These are phyloP conservation scores for Hippocampus comes DNA, from an alignment of 2,113 vertebrate species.

Conservation along the genomic window DNA sequence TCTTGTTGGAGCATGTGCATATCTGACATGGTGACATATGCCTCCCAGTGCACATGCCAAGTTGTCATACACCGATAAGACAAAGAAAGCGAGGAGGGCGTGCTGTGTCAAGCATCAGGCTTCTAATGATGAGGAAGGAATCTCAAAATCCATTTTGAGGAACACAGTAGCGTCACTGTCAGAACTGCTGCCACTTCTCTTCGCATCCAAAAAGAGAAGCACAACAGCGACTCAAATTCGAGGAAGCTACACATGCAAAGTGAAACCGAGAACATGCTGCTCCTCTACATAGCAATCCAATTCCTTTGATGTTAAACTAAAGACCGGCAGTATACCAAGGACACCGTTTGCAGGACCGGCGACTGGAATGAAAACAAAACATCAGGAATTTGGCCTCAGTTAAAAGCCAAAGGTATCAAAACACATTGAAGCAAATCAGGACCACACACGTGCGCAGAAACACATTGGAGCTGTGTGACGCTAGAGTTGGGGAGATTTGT, in stretches of 20 bases:
- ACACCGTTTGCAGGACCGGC: background rate
- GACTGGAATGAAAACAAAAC: background rate
- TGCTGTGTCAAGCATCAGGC: background rate
- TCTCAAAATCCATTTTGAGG: background rate
- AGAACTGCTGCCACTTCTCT: background rate
- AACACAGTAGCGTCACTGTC: background rate
- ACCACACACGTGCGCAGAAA: constrained; percentile 5
- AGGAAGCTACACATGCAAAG: too few relatives aligned
- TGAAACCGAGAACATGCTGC: background rate
- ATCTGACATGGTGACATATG: background rate
- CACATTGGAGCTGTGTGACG: background rate
- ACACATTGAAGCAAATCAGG: background rate
- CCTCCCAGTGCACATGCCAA: background rate
- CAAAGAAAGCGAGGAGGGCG: background rate
- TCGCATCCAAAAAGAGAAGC: too few relatives aligned
- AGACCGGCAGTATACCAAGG: background rate
- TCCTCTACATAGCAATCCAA: background rate
- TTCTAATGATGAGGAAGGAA: background rate
- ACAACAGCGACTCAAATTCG: too few relatives aligned
- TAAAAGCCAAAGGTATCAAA: background rate
- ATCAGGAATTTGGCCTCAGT: background rate
- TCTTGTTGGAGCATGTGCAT: background rate
- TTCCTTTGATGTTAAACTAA: background rate
- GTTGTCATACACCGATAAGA: background rate
- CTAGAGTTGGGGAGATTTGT: constrained; percentile 45